Percentiles rank a stretch among this genome's conserved stretches.
Conservation (phyloP, 2,113 vertebrate genomes). For the Xiphias gladius region DNA sequence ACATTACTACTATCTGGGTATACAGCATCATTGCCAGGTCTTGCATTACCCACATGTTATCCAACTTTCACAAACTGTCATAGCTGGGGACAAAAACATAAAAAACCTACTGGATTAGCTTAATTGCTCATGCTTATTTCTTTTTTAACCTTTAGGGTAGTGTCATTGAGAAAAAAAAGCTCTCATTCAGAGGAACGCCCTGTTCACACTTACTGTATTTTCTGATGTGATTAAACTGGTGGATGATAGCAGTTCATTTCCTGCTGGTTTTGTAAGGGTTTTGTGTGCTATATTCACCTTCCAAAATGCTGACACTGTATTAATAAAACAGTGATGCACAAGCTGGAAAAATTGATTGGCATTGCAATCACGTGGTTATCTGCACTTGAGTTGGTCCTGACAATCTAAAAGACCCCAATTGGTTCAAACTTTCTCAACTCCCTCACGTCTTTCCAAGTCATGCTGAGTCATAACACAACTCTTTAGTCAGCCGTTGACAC, state of each 20-base stretch:
- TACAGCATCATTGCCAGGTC: neutral
- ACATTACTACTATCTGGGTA: neutral
- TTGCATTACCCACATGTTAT: neutral
- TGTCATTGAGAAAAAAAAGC: neutral
- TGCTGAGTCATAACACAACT: too few species aligned
- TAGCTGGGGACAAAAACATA: neutral
- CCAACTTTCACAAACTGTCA: neutral
- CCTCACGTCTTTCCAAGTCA: neutral
- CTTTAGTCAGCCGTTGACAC: neutral
- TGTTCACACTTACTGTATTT: neutral
- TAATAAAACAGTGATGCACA: neutral
- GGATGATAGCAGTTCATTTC: neutral
- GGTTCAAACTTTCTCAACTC: neutral
- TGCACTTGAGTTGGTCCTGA: neutral
- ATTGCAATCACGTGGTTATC: neutral
- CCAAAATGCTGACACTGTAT: neutral
- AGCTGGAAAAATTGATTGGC: neutral
- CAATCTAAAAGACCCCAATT: neutral
- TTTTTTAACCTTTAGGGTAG: constrained; percentile 6
- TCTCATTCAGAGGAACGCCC: neutral
- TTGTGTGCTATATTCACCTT: neutral
- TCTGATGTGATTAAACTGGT: neutral
- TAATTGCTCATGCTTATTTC: neutral
- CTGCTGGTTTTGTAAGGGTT: neutral
- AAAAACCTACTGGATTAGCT: neutral